Percentiles rank a stretch among this genome's conserved stretches.
Evolutionary conservation across 2,113 vertebrate species (phyloP).

Genomic region (Platysteira castanea): DNA sequence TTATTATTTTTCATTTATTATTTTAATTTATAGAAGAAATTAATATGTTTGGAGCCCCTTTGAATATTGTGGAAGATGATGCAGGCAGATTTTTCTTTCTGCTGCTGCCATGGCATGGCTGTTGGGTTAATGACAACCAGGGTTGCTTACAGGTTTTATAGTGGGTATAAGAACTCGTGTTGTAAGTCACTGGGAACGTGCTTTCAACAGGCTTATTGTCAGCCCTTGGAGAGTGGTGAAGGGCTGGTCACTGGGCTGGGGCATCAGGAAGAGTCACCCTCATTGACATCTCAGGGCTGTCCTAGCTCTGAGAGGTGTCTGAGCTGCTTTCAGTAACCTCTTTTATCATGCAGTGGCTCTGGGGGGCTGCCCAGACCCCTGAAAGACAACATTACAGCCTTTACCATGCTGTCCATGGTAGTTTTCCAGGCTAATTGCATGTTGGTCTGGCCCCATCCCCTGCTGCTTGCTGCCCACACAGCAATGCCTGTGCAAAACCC

Average conservation of each 20-base stretch:
- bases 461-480: background rate
- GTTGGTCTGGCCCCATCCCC: background rate
- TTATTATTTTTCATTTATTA: background rate
- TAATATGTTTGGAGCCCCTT: background rate
- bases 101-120: background rate
- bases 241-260: background rate
- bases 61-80: background rate
- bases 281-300: background rate
- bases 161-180: background rate
- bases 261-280: background rate
- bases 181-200: background rate
- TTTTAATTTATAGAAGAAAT: background rate
- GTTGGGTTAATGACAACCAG: background rate
- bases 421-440: background rate
- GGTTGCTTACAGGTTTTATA: background rate
- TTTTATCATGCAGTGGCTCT: background rate
- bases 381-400: accelerated
- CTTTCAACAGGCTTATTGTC: background rate
- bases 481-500: background rate
- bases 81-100: background rate
- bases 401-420: background rate
- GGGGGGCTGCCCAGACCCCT: background rate
- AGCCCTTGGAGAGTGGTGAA: background rate
- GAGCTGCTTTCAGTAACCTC: background rate
- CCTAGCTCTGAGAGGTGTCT: background rate